phyloP scores from a whole-genome alignment of 2,888 invertebrate species.

The Odontocerum albicorne region DNA sequence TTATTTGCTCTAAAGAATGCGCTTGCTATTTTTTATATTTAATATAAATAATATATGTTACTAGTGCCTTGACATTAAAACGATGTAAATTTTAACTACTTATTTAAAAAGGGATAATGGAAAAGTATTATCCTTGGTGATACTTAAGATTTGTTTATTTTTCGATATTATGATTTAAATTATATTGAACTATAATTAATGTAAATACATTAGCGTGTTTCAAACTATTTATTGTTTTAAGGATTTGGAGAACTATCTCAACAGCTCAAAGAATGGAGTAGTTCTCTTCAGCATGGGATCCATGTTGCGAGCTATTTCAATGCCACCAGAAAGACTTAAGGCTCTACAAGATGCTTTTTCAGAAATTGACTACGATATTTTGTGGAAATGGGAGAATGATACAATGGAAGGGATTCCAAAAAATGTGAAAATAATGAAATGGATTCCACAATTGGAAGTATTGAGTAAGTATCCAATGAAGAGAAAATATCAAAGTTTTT shows the following conservation, averaged over 20 bases:
- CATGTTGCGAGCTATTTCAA: slow-evolving; percentile 61
- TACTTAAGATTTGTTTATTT: too few species aligned
- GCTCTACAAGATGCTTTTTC: slow-evolving; percentile 74
- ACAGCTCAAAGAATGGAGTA: slow-evolving; percentile 23
- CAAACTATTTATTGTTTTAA: slow-evolving; percentile 10
- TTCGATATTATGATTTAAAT: too few species aligned
- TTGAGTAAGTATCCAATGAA: slow-evolving; percentile 53
- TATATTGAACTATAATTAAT: too few species aligned
- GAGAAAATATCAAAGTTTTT: too few species aligned
- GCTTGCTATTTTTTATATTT: too few species aligned
- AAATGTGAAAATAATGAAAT: slow-evolving; percentile 73
- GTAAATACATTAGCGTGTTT: too few species aligned
- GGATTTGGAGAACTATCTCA: slow-evolving; percentile 19
- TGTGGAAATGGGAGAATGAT: slow-evolving; percentile 81
- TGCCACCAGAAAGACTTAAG: slow-evolving; percentile 73
- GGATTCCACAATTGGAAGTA: slow-evolving; percentile 62
- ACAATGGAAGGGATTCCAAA: slow-evolving; percentile 72
- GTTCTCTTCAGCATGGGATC: slow-evolving; percentile 31
- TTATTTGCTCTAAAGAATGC: too few species aligned
- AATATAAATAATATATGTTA: too few species aligned
- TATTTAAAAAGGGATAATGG: too few species aligned
- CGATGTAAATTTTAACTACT: too few species aligned
- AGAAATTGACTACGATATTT: slow-evolving; percentile 73
- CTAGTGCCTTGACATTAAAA: too few species aligned
- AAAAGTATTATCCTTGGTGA: too few species aligned